Conservation (phyloP, 2,113 vertebrate genomes). For the Toxotes jaculatrix region DNA sequence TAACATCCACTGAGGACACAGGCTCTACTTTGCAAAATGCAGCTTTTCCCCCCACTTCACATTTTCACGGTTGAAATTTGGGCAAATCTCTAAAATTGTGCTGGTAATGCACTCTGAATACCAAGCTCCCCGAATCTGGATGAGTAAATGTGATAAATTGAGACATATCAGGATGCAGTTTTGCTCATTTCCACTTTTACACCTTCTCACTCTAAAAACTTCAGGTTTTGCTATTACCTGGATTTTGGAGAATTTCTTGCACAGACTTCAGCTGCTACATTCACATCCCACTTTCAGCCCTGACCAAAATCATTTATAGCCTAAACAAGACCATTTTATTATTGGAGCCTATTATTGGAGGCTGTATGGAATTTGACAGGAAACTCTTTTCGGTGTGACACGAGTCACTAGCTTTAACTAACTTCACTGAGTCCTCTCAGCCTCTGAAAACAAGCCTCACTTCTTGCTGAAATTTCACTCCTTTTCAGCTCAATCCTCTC, state of each 20-base stretch:
- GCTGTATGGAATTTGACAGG: neutral
- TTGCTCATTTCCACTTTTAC: neutral
- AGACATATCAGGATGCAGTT: neutral
- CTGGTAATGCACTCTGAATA: neutral
- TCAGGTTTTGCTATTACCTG: neutral
- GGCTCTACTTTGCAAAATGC: neutral
- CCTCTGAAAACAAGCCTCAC: neutral
- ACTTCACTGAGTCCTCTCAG: neutral
- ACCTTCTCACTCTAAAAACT: neutral
- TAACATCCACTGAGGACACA: neutral
- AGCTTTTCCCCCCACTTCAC: too few relatives aligned
- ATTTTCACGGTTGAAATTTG: neutral
- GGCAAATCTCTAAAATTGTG: neutral
- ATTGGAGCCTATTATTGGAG: neutral
- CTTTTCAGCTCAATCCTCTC: neutral
- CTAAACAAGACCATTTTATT: neutral
- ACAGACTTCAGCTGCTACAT: neutral
- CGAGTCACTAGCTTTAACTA: neutral
- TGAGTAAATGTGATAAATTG: neutral
- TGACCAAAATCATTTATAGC: neutral
- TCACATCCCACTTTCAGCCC: neutral
- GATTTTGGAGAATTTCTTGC: neutral
- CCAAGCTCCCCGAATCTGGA: neutral
- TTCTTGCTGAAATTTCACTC: conserved; percentile 3
- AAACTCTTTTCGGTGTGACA: neutral